Percentiles rank a stretch among this genome's conserved stretches.
phyloP scores from a whole-genome alignment of 2,797 vertebrate species.

The Gobionotothen gibberifrons region DNA sequence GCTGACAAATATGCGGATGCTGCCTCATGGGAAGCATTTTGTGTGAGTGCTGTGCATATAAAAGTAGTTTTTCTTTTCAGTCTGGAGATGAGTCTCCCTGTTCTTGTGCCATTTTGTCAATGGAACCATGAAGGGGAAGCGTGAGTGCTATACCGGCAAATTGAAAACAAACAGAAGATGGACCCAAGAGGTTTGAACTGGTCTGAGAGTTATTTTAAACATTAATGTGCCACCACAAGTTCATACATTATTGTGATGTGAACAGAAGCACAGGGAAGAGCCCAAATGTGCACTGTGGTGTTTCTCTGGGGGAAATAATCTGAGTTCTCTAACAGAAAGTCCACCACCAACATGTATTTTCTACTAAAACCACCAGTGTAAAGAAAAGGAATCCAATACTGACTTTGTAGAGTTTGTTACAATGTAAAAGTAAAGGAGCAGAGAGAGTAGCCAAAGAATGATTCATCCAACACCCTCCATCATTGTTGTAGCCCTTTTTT shows the following conservation, averaged over 20 bases:
- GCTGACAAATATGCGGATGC: conserved; percentile 57
- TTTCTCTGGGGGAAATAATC: background rate
- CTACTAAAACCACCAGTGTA: conserved; percentile 7
- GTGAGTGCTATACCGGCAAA: background rate
- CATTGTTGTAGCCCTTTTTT: conserved; percentile 49
- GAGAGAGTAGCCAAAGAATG: conserved; percentile 54
- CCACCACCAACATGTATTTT: conserved; percentile 20
- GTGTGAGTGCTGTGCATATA: conserved; percentile 43
- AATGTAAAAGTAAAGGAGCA: conserved; percentile 38
- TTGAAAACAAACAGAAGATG: conserved; percentile 14
- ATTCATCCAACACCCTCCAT: conserved; percentile 69
- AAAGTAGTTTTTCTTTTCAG: conserved; percentile 46
- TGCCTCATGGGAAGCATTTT: conserved; percentile 62
- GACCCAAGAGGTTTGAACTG: conserved; percentile 9
- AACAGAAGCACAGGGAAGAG: background rate
- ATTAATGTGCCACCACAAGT: background rate
- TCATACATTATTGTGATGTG: conserved; percentile 2
- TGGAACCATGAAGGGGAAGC: conserved; percentile 4
- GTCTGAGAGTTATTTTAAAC: conserved; percentile 6
- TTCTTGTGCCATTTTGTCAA: conserved; percentile 4
- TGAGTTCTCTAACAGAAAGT: background rate
- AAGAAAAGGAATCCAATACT: background rate
- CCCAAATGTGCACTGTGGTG: conserved; percentile 1
- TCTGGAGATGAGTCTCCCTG: conserved; percentile 20
- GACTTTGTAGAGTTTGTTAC: conserved; percentile 18